Evolutionary conservation across 1,140 invertebrate genomes (phyloP).

Genomic region (Atta texana): DNA sequence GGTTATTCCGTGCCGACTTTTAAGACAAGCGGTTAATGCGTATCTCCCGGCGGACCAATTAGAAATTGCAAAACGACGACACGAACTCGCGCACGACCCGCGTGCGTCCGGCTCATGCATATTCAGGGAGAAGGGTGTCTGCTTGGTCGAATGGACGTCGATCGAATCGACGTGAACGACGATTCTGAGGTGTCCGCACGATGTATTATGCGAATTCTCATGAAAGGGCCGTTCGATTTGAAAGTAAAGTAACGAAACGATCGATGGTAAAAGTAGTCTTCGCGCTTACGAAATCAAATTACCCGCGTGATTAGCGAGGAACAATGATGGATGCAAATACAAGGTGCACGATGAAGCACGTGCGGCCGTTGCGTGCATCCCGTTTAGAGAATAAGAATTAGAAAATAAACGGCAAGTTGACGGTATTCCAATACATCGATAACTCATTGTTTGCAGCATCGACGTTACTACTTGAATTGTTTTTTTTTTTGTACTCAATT

Average conservation of each 20-base stretch:
- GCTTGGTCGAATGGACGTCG: slow-evolving; percentile 15
- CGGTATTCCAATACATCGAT: neutral
- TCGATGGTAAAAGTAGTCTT: slow-evolving; percentile 69
- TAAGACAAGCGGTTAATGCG: slow-evolving; percentile 3
- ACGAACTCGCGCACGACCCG: slow-evolving; percentile 24
- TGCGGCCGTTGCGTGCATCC: neutral
- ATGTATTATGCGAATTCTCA: slow-evolving; percentile 75
- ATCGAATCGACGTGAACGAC: slow-evolving; percentile 32
- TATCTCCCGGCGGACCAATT: slow-evolving; percentile 54
- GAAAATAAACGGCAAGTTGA: neutral
- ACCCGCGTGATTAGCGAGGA: slow-evolving; percentile 47
- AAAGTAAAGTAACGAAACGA: slow-evolving; percentile 65
- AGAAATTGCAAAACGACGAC: slow-evolving; percentile 61
- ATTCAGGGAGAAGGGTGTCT: slow-evolving; percentile 61
- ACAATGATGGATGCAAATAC: slow-evolving; percentile 63
- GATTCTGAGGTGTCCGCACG: slow-evolving; percentile 66
- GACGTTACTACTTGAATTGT: neutral
- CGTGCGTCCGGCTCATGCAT: slow-evolving; percentile 62
- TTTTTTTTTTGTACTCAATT: neutral
- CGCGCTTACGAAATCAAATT: slow-evolving; percentile 70
- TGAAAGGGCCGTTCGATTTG: slow-evolving; percentile 66
- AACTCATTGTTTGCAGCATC: neutral
- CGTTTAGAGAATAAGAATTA: neutral
- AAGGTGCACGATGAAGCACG: slow-evolving; percentile 23
- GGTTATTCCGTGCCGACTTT: slow-evolving; percentile 11